Conservation (phyloP, 1,140 invertebrate genomes). For the honey bee (Apis mellifera) region DNA sequence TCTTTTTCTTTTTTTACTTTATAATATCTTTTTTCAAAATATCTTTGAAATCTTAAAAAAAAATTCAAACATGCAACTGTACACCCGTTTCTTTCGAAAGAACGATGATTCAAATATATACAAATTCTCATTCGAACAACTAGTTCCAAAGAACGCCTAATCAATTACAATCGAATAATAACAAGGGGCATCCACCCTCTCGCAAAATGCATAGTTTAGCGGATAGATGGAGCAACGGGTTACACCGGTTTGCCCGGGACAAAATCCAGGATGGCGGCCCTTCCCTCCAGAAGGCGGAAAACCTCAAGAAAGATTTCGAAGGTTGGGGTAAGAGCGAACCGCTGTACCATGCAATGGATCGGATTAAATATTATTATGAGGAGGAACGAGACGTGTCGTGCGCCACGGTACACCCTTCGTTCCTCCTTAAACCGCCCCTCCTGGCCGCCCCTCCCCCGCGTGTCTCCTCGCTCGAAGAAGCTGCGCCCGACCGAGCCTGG, state of each 20-base stretch:
- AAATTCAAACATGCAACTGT: too few species aligned
- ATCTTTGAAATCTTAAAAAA: too few species aligned
- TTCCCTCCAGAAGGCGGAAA: constrained; percentile 46
- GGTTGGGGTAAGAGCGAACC: constrained; percentile 76
- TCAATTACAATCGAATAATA: background rate
- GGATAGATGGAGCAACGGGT: background rate
- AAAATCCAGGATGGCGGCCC: constrained; percentile 53
- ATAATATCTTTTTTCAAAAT: too few species aligned
- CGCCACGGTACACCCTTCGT: constrained; percentile 53
- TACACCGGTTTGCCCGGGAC: constrained; percentile 11
- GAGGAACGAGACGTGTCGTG: constrained; percentile 75
- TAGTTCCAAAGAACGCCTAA: background rate
- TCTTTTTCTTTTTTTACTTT: too few species aligned
- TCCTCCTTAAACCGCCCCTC: constrained; percentile 30
- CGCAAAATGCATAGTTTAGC: background rate
- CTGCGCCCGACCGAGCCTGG: constrained; percentile 22
- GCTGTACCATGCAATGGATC: constrained; percentile 78
- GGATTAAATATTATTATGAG: constrained; percentile 79
- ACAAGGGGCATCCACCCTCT: background rate
- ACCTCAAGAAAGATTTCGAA: constrained; percentile 70
- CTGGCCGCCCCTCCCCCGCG: background rate
- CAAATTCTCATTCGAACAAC: too few species aligned
- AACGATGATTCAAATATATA: too few species aligned
- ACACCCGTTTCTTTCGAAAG: too few species aligned
- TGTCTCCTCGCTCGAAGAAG: background rate